Evolutionary conservation across 92 coral and sea anemone species (phyloP).

Genomic region (Hydrozoanthus gracilis): DNA sequence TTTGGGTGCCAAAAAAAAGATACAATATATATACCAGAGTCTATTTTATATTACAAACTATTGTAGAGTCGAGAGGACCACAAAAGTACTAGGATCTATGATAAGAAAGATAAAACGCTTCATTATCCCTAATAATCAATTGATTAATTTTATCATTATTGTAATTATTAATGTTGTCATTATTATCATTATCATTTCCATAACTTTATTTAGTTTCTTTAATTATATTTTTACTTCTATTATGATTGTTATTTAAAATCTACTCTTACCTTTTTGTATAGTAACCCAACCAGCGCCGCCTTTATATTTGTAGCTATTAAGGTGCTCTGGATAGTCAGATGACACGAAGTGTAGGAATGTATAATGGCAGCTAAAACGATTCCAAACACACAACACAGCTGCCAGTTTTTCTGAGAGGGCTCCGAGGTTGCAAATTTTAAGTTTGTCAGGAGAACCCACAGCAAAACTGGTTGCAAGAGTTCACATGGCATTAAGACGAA

Average conservation of each 20-base stretch:
- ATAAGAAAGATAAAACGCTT: no score
- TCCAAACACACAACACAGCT: background rate
- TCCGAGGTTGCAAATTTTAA: background rate
- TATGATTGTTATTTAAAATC: no score
- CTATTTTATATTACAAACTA: no score
- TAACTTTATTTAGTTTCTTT: no score
- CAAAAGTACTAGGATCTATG: no score
- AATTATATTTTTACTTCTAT: no score
- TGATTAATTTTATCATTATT: no score
- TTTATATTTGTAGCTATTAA: background rate
- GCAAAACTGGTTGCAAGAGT: background rate
- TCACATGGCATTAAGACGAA: background rate
- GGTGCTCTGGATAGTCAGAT: background rate
- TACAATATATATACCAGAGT: no score
- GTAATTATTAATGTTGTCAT: no score
- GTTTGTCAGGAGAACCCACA: constrained; percentile 2
- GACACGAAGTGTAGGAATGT: background rate
- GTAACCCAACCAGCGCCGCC: background rate
- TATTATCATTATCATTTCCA: background rate
- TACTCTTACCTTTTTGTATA: constrained; percentile 22
- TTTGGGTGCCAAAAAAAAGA: no score
- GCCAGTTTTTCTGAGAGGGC: background rate
- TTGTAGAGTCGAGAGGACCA: no score
- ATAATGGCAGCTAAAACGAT: background rate
- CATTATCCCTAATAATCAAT: no score